Evolutionary conservation across 53 echinoderm and acorn worm species (phyloP).

Genomic region (Mesocentrotus franciscanus): DNA sequence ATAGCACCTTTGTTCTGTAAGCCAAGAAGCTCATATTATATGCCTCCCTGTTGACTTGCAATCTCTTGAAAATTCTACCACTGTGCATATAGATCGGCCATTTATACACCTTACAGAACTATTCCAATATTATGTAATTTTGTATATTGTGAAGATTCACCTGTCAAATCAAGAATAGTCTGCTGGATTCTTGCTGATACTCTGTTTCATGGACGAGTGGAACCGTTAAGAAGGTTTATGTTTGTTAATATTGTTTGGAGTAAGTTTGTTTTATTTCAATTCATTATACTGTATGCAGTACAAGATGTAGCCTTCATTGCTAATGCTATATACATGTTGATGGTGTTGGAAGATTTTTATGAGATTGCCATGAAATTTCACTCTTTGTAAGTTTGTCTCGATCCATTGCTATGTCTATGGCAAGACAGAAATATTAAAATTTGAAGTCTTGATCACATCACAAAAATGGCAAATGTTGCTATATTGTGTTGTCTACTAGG

Average conservation of each 20-base stretch:
- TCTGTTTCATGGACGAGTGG: not conserved
- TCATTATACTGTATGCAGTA: not conserved
- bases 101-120: not conserved
- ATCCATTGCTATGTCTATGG: not conserved
- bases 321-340: too few species aligned
- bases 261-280: not conserved
- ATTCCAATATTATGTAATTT: not conserved
- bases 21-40: not conserved
- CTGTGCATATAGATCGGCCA: not conserved
- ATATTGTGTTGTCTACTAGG: too few species aligned
- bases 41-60: not conserved
- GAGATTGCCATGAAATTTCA: not conserved
- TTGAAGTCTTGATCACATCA: not conserved
- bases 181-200: not conserved
- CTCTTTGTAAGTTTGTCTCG: not conserved
- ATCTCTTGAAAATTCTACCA: not conserved
- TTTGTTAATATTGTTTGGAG: not conserved
- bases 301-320: not conserved
- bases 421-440: not conserved
- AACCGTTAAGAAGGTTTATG: not conserved
- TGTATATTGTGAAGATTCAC: not conserved
- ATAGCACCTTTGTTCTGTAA: conserved; percentile 21
- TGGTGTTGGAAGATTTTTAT: not conserved
- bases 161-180: not conserved
- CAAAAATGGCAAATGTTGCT: not conserved